Percentiles rank a stretch among this genome's conserved stretches.
These are phyloP conservation scores for Euphydryas editha DNA, from an alignment of 2,888 invertebrate genomes.

Conservation along the genomic window DNA sequence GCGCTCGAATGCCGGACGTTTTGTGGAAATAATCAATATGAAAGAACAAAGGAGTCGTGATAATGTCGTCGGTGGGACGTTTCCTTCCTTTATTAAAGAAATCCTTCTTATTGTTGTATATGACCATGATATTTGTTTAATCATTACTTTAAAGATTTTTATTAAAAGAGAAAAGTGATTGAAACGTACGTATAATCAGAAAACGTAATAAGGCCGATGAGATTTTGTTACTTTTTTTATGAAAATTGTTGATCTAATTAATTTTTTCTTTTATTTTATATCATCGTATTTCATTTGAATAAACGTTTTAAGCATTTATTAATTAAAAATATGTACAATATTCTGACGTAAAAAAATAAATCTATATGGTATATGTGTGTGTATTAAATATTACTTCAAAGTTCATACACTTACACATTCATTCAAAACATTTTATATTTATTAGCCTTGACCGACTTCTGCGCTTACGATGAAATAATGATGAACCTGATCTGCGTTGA, in stretches of 20 bases:
- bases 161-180: too few species aligned
- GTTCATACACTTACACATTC: too few species aligned
- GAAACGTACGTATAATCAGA: too few species aligned
- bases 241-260: too few species aligned
- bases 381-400: too few species aligned
- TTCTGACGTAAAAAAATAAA: too few species aligned
- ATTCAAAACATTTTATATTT: background rate
- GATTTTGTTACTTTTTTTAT: background rate
- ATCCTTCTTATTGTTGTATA: slow-evolving; percentile 23
- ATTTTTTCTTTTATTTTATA: too few species aligned
- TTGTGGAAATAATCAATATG: slow-evolving; percentile 38
- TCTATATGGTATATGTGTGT: too few species aligned
- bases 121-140: slow-evolving; percentile 15
- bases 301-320: too few species aligned
- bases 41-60: slow-evolving; percentile 36
- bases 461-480: slow-evolving; percentile 6
- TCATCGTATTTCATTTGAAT: too few species aligned
- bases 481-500: too few species aligned
- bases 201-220: background rate
- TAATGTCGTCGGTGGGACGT: slow-evolving; percentile 31
- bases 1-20: slow-evolving; percentile 24
- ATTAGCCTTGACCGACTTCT: slow-evolving; percentile 3
- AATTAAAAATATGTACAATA: too few species aligned
- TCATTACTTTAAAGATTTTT: background rate
- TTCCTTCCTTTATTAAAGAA: slow-evolving; percentile 32